Evolutionary conservation across 1,140 invertebrate species (phyloP).

Genomic region (Drosophila subobscura): DNA sequence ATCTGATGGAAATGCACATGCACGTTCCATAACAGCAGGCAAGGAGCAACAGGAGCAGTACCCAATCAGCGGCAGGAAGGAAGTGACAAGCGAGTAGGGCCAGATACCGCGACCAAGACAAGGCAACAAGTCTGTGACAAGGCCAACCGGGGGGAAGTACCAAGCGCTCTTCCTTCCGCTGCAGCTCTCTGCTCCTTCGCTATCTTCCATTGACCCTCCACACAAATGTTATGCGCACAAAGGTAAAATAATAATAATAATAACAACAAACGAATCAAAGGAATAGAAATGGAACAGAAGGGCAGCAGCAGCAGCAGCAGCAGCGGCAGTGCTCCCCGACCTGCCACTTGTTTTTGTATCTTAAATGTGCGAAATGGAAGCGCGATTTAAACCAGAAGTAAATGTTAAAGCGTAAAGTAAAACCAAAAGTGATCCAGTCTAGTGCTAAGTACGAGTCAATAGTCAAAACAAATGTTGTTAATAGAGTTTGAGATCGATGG

Average conservation of each 20-base stretch:
- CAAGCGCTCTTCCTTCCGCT: conserved; percentile 1
- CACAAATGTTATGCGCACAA: conserved; percentile 76
- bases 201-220: not conserved
- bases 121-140: conserved; percentile 40
- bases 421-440: conserved; percentile 74
- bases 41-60: conserved; percentile 11
- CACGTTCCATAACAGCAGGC: conserved; percentile 44
- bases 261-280: conserved; percentile 31
- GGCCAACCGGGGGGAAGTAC: conserved; percentile 32
- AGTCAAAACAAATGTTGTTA: conserved; percentile 56
- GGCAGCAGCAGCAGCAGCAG: conserved; percentile 35
- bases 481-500: conserved; percentile 59
- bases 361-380: conserved; percentile 33
- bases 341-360: not conserved
- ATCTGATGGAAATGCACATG: conserved; percentile 51
- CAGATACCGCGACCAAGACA: conserved; percentile 35
- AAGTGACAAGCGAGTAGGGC: conserved; percentile 31
- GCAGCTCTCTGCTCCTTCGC: not conserved
- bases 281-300: conserved; percentile 36
- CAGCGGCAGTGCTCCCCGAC: conserved; percentile 51
- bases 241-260: conserved; percentile 28
- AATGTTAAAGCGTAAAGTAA: conserved; percentile 17
- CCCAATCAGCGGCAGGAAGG: conserved; percentile 22
- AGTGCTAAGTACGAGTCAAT: conserved; percentile 30
- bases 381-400: conserved; percentile 33